Base-by-base conservation (phyloP, 2,797 vertebrate species). In the Hypotaenidia philippensis region DNA sequence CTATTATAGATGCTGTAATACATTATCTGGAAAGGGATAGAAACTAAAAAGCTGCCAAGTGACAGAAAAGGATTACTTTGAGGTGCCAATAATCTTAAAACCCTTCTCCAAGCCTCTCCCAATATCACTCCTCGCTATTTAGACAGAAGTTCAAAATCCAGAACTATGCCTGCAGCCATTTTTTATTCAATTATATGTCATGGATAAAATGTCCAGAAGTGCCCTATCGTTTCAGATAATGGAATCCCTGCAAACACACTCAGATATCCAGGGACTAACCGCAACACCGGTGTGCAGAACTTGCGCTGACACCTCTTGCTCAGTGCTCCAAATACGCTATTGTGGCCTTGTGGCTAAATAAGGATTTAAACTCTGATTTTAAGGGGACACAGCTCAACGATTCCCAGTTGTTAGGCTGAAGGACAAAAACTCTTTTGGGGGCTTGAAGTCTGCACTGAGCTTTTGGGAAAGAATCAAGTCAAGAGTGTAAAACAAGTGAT, bases 121-220 rank as follows among this genome's bases (percentile, higher is more conserved):
- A 82, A 23, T 5, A 81, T 8, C 63, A 29, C 36, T 79, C 34
- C 68, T 56, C 56, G 53, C 22, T 56, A 89, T 57, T 92, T 40
- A 77, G 71, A 83, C 40, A 40, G 6, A 83, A 81, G 81, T 70
- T 85, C 60, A 91, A 91, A 87, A 96, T 61, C 36, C 76, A 31
- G n/a, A 68, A 56, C 25, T 36, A 61, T 32, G 59, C 45, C 64
- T 64, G 50, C 49, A 91, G 61, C 26, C 44, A 16, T 60, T 78
- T 89, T 81, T 71, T 60, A 83, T 59, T 91, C 79, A 87, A 78
- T 83, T 89, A 41, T 85, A 87, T 83, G 81, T 87, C 76, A 78
- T 0, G 3, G 91, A 45, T 44, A 71, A 85, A 60, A 80, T 32
- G 57, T 68, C 87, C 75, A 68, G 59, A 94, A 80, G 84, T 80